Percentiles rank a stretch among this genome's conserved stretches.
Evolutionary conservation across 2,888 invertebrate species (phyloP).

Genomic region (Crossocerus cetratus): DNA sequence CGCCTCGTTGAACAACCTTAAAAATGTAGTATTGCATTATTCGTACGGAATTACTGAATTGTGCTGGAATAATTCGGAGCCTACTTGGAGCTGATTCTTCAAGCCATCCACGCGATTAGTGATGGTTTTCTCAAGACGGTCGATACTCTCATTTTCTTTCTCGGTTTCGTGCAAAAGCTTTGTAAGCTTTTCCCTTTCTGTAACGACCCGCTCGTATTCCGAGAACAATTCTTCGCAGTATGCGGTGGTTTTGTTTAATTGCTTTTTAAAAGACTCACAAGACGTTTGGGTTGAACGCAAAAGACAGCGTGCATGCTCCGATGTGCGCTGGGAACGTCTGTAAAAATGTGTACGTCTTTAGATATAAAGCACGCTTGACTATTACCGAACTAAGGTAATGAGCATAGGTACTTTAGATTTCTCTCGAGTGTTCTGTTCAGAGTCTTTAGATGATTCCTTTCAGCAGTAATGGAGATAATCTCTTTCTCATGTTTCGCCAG

Average conservation of each 20-base stretch:
- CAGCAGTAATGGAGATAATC: constrained; percentile 75
- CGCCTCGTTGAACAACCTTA: constrained; percentile 78
- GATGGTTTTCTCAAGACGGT: constrained; percentile 77
- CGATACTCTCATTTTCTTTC: constrained; percentile 69
- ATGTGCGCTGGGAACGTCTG: constrained; percentile 77
- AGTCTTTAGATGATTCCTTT: constrained; percentile 78
- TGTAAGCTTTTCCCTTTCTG: constrained; percentile 68
- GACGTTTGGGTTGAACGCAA: constrained; percentile 78
- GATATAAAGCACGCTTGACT: background rate
- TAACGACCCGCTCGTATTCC: constrained; percentile 78
- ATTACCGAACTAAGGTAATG: background rate
- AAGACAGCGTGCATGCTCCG: constrained; percentile 77
- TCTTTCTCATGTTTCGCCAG: constrained; percentile 78
- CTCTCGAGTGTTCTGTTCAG: constrained; percentile 80
- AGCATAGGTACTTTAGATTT: constrained; percentile 80
- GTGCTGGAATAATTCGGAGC: constrained; percentile 13
- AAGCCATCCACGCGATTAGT: constrained; percentile 78
- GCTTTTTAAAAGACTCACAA: constrained; percentile 78
- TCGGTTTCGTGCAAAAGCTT: constrained; percentile 64
- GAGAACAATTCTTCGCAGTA: constrained; percentile 79
- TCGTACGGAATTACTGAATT: background rate
- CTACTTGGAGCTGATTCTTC: constrained; percentile 78
- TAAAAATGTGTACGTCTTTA: constrained; percentile 11
- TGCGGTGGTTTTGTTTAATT: constrained; percentile 78
- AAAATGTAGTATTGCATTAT: constrained; percentile 27